These are phyloP conservation scores for Ctenomys sociabilis DNA, from an alignment of 2,113 vertebrate genomes.

Conservation along the genomic window DNA sequence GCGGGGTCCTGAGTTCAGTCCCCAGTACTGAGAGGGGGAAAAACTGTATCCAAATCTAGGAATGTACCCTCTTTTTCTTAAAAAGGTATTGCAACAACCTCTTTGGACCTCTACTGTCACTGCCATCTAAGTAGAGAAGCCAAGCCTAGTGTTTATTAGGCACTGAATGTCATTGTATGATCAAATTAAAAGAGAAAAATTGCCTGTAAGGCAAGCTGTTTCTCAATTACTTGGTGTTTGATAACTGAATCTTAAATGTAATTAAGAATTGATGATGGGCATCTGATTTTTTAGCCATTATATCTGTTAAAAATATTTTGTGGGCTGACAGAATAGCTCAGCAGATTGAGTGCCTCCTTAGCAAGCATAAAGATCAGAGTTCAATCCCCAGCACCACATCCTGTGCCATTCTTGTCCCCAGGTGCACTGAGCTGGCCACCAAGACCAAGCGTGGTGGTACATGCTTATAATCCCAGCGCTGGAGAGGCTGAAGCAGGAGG, in stretches of 20 bases:
- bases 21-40: too few species aligned
- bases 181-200: conserved; percentile 46
- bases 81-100: background rate
- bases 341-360: too few species aligned
- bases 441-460: too few species aligned
- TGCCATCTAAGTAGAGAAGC: background rate
- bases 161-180: background rate
- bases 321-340: too few species aligned
- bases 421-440: too few species aligned
- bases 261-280: background rate
- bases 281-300: background rate
- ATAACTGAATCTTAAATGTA: conserved; percentile 30
- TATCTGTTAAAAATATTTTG: background rate
- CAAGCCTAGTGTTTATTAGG: background rate
- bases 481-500: too few species aligned
- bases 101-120: background rate
- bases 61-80: background rate
- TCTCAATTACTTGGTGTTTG: background rate
- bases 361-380: too few species aligned
- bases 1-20: too few species aligned
- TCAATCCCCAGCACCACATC: too few species aligned
- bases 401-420: too few species aligned
- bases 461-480: too few species aligned
- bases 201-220: conserved; percentile 26
- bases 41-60: background rate